Evolutionary conservation across 2,797 vertebrate genomes (phyloP).

Genomic region (Chloroceryle inda): DNA sequence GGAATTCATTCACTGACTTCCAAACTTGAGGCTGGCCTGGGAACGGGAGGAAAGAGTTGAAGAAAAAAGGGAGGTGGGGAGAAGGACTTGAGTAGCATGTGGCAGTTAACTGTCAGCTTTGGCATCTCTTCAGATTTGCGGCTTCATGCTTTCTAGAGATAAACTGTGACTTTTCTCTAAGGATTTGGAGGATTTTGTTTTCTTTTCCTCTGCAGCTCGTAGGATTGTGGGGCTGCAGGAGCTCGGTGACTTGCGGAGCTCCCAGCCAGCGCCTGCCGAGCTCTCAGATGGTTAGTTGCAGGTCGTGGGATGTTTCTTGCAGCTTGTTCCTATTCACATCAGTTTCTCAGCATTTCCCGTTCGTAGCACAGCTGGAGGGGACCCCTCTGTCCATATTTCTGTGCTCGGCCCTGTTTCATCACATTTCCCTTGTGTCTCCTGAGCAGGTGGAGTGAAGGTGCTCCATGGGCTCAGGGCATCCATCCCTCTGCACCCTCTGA

Average conservation of each 20-base stretch:
- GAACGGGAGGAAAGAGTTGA: slow-evolving; percentile 41
- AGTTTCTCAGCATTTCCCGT: background rate
- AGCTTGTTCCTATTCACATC: background rate
- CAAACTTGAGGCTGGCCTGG: slow-evolving; percentile 73
- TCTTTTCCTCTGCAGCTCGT: slow-evolving; percentile 31
- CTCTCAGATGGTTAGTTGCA: slow-evolving; percentile 27
- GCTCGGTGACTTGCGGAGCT: slow-evolving; percentile 25
- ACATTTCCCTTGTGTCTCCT: background rate
- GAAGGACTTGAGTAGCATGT: slow-evolving; percentile 15
- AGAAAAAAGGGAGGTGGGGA: background rate
- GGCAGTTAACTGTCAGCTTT: slow-evolving; percentile 66
- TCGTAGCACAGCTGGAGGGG: background rate
- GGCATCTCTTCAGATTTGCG: slow-evolving; percentile 70
- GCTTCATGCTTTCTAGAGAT: slow-evolving; percentile 76
- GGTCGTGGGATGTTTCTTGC: background rate
- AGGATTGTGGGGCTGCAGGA: slow-evolving; percentile 29
- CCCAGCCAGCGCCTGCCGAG: slow-evolving; percentile 11
- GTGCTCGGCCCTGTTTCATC: background rate
- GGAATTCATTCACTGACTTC: slow-evolving; percentile 83
- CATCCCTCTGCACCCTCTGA: background rate
- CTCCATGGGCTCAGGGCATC: background rate
- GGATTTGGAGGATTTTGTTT: slow-evolving; percentile 67
- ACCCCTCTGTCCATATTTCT: background rate
- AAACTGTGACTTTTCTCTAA: slow-evolving; percentile 73
- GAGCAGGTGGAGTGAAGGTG: background rate